These are phyloP conservation scores for Drosophila guanche DNA, from an alignment of 1,140 invertebrate genomes.

Conservation along the genomic window DNA sequence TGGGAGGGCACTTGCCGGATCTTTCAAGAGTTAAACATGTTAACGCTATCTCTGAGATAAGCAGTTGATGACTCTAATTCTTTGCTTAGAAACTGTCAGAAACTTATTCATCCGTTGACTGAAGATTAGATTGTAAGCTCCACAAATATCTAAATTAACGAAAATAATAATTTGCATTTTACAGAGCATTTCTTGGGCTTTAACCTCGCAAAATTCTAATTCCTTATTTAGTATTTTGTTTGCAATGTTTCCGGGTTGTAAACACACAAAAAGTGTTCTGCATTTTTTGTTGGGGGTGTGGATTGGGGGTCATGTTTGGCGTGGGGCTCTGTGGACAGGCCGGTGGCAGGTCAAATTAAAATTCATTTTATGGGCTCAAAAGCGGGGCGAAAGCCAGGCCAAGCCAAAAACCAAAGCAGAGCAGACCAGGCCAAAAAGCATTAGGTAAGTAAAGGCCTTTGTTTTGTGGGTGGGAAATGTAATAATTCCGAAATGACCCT, in stretches of 20 bases:
- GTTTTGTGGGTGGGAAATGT: conserved; percentile 48
- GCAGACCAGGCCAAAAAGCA: conserved; percentile 2
- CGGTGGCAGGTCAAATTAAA: conserved; percentile 48
- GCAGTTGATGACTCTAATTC: not conserved
- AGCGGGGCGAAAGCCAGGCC: conserved; percentile 15
- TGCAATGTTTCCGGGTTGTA: conserved; percentile 47
- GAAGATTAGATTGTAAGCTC: conserved; percentile 1
- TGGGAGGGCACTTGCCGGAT: too few relatives aligned
- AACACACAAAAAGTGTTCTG: conserved; percentile 41
- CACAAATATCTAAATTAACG: not conserved
- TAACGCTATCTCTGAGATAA: not conserved
- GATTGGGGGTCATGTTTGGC: conserved; percentile 32
- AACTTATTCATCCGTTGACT: conserved; percentile 27
- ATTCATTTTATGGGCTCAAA: conserved; percentile 54
- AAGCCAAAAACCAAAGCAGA: not conserved
- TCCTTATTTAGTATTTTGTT: conserved; percentile 71
- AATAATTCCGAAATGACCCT: conserved; percentile 56
- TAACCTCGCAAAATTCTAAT: not conserved
- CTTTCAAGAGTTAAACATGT: not conserved
- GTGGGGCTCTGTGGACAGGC: conserved; percentile 16
- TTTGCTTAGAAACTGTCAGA: not conserved
- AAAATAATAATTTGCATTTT: too few relatives aligned
- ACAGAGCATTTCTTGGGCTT: conserved; percentile 16
- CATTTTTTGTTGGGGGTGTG: conserved; percentile 27
- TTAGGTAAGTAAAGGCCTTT: conserved; percentile 36